Conservation (phyloP, 2,888 invertebrate species). For the Lottia gigantea region DNA sequence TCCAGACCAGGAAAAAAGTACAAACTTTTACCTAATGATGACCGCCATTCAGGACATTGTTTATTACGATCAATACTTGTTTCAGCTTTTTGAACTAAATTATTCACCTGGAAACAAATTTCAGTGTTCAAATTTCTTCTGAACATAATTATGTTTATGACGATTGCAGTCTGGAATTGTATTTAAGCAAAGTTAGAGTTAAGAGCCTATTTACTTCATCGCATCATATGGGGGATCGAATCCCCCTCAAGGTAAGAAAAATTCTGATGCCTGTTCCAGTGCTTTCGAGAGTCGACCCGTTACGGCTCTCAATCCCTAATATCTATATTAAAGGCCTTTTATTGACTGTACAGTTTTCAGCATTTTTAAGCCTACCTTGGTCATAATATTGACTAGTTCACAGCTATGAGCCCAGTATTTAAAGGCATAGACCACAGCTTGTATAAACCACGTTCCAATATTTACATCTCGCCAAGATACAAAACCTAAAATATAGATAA, state of each 20-base stretch:
- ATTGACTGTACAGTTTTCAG: too few species aligned
- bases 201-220: too few species aligned
- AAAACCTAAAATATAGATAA: conserved; percentile 19
- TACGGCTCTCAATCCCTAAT: too few species aligned
- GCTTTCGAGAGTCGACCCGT: too few species aligned
- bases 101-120: conserved; percentile 23
- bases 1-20: conserved; percentile 27
- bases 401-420: conserved; percentile 23
- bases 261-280: too few species aligned
- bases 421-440: conserved; percentile 28
- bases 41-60: conserved; percentile 16
- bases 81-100: conserved; percentile 23
- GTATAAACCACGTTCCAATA: conserved; percentile 31
- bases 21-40: conserved; percentile 15
- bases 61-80: conserved; percentile 15
- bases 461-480: conserved; percentile 27
- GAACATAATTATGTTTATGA: not conserved
- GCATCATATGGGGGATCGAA: too few species aligned
- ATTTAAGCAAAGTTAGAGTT: not conserved
- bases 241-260: too few species aligned
- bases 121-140: not conserved
- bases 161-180: too few species aligned
- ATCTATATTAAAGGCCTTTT: too few species aligned
- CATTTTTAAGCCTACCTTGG: not conserved
- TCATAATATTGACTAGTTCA: conserved; percentile 26